Evolutionary conservation across 1,140 invertebrate genomes (phyloP).

Genomic region (Drosophila parabipectinata): DNA sequence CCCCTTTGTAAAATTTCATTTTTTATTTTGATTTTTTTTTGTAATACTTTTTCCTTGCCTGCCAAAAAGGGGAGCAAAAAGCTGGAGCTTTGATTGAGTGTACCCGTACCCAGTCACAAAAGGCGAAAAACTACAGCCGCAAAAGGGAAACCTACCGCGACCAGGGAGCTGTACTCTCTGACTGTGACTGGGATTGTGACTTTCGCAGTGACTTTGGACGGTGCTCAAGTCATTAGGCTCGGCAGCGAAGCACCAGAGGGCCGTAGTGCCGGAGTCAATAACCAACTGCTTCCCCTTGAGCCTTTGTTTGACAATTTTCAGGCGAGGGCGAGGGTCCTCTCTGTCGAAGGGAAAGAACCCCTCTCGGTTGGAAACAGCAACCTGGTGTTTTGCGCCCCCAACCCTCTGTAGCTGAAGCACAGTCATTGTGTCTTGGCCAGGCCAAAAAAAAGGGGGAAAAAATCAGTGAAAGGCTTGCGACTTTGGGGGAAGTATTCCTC

Average conservation of each 20-base stretch:
- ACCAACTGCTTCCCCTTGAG: slow-evolving; percentile 15
- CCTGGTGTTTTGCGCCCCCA: background rate
- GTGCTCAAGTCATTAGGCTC: slow-evolving; percentile 74
- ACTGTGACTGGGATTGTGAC: slow-evolving; percentile 24
- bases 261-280: slow-evolving; percentile 5
- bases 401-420: slow-evolving; percentile 5
- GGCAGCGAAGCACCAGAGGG: background rate
- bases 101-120: slow-evolving; percentile 29
- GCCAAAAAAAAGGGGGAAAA: slow-evolving; percentile 40
- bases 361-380: no score
- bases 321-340: slow-evolving; percentile 26
- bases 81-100: slow-evolving; percentile 40
- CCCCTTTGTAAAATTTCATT: slow-evolving; percentile 3
- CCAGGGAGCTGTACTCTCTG: no score
- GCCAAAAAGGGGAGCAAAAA: slow-evolving; percentile 27
- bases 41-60: background rate
- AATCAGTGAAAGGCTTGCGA: slow-evolving; percentile 28
- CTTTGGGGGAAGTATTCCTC: background rate
- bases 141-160: slow-evolving; percentile 6
- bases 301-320: slow-evolving; percentile 78
- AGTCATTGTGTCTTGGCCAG: slow-evolving; percentile 59
- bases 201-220: slow-evolving; percentile 25
- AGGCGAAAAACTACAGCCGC: slow-evolving; percentile 12
- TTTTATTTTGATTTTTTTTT: background rate
- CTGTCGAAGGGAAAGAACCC: background rate